Percentiles rank a stretch among this genome's conserved stretches.
phyloP scores from a whole-genome alignment of 2,113 vertebrate species.

The Pungitius pungitius region DNA sequence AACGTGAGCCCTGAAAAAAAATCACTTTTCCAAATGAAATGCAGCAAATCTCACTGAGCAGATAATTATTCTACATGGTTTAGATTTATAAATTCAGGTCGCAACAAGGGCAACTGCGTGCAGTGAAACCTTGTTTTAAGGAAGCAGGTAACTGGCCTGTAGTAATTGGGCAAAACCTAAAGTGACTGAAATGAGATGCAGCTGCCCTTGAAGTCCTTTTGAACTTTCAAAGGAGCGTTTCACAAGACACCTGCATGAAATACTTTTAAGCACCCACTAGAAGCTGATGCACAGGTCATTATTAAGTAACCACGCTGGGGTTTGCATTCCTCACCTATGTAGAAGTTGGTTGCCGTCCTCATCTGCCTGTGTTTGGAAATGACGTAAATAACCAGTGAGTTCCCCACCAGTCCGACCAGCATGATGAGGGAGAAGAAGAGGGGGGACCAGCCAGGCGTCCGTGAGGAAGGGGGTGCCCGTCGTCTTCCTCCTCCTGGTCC shows the following conservation, averaged over 20 bases:
- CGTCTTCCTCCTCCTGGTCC: slow-evolving; percentile 32
- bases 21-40: background rate
- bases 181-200: background rate
- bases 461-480: slow-evolving; percentile 82
- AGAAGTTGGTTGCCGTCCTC: slow-evolving; percentile 88
- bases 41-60: background rate
- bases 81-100: background rate
- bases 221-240: background rate
- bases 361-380: slow-evolving; percentile 87
- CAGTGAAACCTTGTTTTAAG: background rate
- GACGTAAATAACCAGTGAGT: slow-evolving; percentile 85
- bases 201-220: slow-evolving; percentile 1
- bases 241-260: slow-evolving; percentile 27
- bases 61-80: background rate
- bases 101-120: background rate
- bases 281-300: background rate
- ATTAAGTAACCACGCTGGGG: background rate
- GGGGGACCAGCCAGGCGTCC: slow-evolving; percentile 86
- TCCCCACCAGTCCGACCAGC: slow-evolving; percentile 85
- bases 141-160: background rate
- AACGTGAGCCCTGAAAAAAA: background rate
- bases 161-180: background rate
- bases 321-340: slow-evolving; percentile 80
- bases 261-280: background rate
- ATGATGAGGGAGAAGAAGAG: slow-evolving; percentile 86